phyloP scores from a whole-genome alignment of 2,113 vertebrate genomes.

The Emydocephalus ijimae region DNA sequence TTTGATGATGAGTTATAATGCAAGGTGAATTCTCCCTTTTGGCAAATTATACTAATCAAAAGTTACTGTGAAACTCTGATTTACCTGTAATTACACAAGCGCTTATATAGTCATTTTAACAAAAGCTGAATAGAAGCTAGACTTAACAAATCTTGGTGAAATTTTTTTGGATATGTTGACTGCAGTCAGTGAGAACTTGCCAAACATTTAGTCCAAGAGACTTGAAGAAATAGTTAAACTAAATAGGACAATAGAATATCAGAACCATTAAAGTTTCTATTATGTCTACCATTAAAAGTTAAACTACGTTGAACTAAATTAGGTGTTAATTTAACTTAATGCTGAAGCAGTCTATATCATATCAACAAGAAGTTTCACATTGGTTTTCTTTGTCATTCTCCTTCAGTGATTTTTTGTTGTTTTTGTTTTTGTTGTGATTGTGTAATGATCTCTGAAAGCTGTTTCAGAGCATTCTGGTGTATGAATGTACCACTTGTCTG shows the following conservation, averaged over 20 bases:
- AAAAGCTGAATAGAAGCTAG: not conserved
- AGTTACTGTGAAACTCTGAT: too few species aligned
- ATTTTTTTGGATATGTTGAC: not conserved
- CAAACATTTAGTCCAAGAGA: not conserved
- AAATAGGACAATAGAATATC: not conserved
- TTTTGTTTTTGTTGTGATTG: not conserved
- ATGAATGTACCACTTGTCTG: not conserved
- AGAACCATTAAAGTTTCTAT: not conserved
- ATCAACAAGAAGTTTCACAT: not conserved
- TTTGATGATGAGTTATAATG: not conserved
- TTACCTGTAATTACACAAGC: not conserved
- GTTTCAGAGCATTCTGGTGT: not conserved
- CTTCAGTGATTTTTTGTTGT: not conserved
- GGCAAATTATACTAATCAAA: not conserved
- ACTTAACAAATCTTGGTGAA: not conserved
- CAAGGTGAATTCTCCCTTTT: not conserved
- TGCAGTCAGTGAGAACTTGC: not conserved
- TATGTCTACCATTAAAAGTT: not conserved
- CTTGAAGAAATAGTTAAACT: not conserved
- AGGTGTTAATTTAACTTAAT: not conserved
- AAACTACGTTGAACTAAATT: not conserved
- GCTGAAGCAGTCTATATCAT: not conserved
- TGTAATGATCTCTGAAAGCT: not conserved
- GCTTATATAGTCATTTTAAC: not conserved
- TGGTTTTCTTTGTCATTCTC: not conserved